These are phyloP conservation scores for Trididemnum nubilum DNA, from an alignment of 23 tunicate species.

Conservation along the genomic window DNA sequence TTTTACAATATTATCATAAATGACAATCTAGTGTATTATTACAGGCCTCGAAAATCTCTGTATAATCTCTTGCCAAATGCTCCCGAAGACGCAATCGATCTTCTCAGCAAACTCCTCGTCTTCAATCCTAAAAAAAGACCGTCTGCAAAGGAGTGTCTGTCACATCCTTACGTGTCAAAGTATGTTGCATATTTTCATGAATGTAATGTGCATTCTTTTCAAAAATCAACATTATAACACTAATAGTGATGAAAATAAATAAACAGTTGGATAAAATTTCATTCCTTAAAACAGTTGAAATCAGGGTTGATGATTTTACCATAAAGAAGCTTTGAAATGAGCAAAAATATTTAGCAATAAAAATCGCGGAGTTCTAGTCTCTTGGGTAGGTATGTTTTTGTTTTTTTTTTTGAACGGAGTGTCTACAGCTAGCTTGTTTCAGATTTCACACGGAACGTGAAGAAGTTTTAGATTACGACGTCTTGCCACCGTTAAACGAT, in stretches of 20 bases:
- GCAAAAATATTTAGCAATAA: not conserved
- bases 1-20: too few species aligned
- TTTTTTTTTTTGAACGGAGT: not conserved
- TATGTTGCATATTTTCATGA: not conserved
- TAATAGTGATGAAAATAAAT: too few species aligned
- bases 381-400: too few species aligned
- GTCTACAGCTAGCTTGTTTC: not conserved
- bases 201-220: not conserved
- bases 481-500: constrained; percentile 92
- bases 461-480: constrained; percentile 78
- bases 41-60: constrained; percentile 67
- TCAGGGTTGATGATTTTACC: too few species aligned
- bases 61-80: constrained; percentile 72
- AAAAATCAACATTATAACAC: not conserved
- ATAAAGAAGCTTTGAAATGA: not conserved
- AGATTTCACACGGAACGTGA: constrained; percentile 79
- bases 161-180: constrained; percentile 95
- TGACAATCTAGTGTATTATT: too few species aligned
- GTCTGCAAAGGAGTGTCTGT: constrained; percentile 84
- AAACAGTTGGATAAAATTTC: too few species aligned
- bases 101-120: constrained; percentile 78
- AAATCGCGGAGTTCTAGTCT: not conserved
- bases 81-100: constrained; percentile 87
- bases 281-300: too few species aligned
- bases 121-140: constrained; percentile 94